Evolutionary conservation across 2,888 invertebrate genomes (phyloP).

Genomic region (Amiota minor): DNA sequence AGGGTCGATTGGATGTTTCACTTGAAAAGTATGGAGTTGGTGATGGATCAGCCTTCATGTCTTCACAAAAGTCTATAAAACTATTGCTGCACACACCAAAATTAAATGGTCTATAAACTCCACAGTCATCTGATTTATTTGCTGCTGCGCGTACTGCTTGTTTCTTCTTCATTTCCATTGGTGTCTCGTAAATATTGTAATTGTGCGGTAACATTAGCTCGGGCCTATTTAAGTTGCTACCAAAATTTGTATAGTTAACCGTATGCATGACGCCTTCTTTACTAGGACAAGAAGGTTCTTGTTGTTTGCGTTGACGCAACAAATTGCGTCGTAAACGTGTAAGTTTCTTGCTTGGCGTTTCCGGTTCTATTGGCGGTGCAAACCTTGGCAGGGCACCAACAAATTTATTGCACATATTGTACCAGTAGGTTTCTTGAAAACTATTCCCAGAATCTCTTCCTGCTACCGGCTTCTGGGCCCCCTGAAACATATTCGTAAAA

Average conservation of each 20-base stretch:
- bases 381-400: slow-evolving; percentile 40
- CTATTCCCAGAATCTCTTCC: background rate
- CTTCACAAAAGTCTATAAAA: slow-evolving; percentile 26
- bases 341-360: slow-evolving; percentile 38
- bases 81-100: slow-evolving; percentile 47
- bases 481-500: background rate
- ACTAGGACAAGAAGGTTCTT: background rate
- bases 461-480: background rate
- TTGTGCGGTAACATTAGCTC: background rate
- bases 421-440: slow-evolving; percentile 31
- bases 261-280: slow-evolving; percentile 5
- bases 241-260: slow-evolving; percentile 15
- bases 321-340: slow-evolving; percentile 42
- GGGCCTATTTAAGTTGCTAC: slow-evolving; percentile 14
- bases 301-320: slow-evolving; percentile 27
- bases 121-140: background rate
- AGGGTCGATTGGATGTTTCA: background rate
- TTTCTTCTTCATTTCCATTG: background rate
- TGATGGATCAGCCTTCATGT: background rate
- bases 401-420: slow-evolving; percentile 38
- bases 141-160: background rate
- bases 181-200: background rate
- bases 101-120: slow-evolving; percentile 41
- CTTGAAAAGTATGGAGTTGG: background rate
- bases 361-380: slow-evolving; percentile 34